Evolutionary conservation across 2,113 vertebrate species (phyloP), one percentile per base, ranked within the genome.

Genomic region (Mixornis gularis): DNA sequence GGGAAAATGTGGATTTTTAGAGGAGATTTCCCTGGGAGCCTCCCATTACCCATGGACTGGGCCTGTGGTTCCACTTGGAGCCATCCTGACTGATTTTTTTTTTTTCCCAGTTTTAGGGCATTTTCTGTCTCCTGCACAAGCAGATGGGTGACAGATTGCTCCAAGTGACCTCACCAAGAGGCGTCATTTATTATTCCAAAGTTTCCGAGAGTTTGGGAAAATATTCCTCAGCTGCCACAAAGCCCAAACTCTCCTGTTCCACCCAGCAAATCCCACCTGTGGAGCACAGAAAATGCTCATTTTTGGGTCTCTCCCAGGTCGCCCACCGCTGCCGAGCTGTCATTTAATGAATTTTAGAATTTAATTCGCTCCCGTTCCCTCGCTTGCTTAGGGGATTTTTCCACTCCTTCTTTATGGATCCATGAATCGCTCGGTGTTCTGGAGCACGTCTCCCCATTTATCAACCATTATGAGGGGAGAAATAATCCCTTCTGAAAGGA

Each of bases 41-140:
- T 1, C 32, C 49, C 24, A 0, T 8, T 21, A 25, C 4, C 5
- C 21, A 0, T 2, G 13, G 25, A 3, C 1, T 3, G 29, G 8
- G 9, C 3, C 51, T 17, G 40, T 4, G 24, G 17, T 26, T 1
- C 74, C 0, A 0, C 19, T 32, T 11, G 0, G 32, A 56, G 25
- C 70, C 44, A 18, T 43, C 82, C 53, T 6, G 27, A 6, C 32
- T 1, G 27, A 17, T 12, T 46, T 49, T 74, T 38, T 38, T 38
- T 70, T 62, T 7, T 43, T 6, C 36, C 55, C 38, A 29, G 8
- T 38, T 62, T 80, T 16, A 19, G 27, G 38, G 46, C 27, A 2
- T 48, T 77, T 91, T 40, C 56, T 64, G 26, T 11, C 53, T 38
- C 78, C 87, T n/a, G 56, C 68, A 38, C 9, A 79, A 92, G 85